These are phyloP conservation scores for Muscidifurax raptorellus DNA, from an alignment of 1,140 invertebrate species.

Conservation along the genomic window DNA sequence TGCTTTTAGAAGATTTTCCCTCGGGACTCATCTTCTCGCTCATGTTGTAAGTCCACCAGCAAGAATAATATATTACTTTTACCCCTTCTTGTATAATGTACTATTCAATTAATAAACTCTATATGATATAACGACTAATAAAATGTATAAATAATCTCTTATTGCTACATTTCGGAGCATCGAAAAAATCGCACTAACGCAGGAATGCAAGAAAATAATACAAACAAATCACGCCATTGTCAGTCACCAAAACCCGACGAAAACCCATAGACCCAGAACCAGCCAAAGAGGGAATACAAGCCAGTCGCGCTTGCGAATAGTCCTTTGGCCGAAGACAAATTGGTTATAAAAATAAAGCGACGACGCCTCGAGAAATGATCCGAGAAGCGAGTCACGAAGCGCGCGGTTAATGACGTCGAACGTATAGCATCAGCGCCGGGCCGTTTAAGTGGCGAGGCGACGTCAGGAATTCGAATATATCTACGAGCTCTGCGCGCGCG, in stretches of 20 bases:
- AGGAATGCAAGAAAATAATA: too few relatives aligned
- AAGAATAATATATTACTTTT: too few relatives aligned
- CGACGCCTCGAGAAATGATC: slow-evolving; percentile 31
- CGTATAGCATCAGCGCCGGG: slow-evolving; percentile 1
- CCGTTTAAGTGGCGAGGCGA: slow-evolving; percentile 49
- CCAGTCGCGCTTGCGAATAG: not conserved
- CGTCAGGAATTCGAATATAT: slow-evolving; percentile 49
- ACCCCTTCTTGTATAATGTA: too few relatives aligned
- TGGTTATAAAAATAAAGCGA: slow-evolving; percentile 40
- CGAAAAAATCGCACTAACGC: too few relatives aligned
- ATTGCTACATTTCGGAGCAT: too few relatives aligned
- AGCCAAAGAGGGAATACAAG: not conserved
- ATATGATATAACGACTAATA: too few relatives aligned
- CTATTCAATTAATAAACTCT: too few relatives aligned
- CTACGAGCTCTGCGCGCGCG: not conserved
- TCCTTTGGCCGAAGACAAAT: slow-evolving; percentile 26
- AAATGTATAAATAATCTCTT: too few relatives aligned
- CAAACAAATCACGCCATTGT: not conserved
- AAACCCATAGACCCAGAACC: not conserved
- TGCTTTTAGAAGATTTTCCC: too few relatives aligned
- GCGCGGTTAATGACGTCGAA: slow-evolving; percentile 45
- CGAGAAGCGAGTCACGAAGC: slow-evolving; percentile 41
- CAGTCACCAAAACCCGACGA: too few relatives aligned
- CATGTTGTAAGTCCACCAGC: too few relatives aligned
- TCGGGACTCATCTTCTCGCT: too few relatives aligned